Conservation (phyloP, 2,113 vertebrate species). For the Gadus macrocephalus region DNA sequence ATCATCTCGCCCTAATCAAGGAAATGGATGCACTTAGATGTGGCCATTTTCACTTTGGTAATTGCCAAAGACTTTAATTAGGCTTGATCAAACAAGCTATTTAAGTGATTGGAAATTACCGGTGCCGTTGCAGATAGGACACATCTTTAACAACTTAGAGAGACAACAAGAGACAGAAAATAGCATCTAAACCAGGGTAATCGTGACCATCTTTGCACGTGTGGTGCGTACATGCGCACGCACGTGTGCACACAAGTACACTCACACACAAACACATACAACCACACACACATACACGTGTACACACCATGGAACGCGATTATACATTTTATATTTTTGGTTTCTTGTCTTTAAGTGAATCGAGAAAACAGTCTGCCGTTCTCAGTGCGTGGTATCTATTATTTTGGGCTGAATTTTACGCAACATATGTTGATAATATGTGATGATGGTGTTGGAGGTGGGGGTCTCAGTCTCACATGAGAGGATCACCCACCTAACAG, state of each 20-base stretch:
- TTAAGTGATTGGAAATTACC: slow-evolving; percentile 65
- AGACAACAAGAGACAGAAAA: slow-evolving; percentile 32
- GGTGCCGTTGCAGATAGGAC: slow-evolving; percentile 24
- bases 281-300: neutral
- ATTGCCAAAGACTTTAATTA: slow-evolving; percentile 73
- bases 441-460: too few relatives aligned
- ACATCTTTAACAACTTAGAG: slow-evolving; percentile 24
- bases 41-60: slow-evolving; percentile 74
- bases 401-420: too few relatives aligned
- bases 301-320: neutral
- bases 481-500: neutral
- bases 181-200: neutral
- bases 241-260: neutral
- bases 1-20: slow-evolving; percentile 79
- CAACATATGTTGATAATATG: too few relatives aligned
- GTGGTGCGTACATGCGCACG: neutral
- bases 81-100: slow-evolving; percentile 69
- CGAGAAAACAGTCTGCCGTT: too few relatives aligned
- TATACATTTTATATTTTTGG: neutral
- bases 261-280: neutral
- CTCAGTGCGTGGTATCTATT: too few relatives aligned
- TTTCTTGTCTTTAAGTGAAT: neutral
- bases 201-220: neutral
- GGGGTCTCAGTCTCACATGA: neutral
- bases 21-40: slow-evolving; percentile 77